Evolutionary conservation across 2,888 invertebrate species (phyloP).

Genomic region (Volucella inanis): DNA sequence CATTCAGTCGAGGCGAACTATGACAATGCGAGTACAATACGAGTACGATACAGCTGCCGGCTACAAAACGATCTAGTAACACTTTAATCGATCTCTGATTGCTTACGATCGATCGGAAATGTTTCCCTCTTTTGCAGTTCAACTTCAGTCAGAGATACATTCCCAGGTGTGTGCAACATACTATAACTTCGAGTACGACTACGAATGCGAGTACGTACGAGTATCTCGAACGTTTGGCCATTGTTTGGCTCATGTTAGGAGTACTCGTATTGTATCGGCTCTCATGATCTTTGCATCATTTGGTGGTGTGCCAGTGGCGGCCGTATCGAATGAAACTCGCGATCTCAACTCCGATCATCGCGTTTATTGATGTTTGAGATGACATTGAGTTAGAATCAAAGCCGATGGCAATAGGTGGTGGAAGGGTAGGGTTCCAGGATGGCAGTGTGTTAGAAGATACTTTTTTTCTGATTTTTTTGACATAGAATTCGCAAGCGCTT

Average conservation of each 20-base stretch:
- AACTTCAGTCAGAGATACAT: slow-evolving; percentile 63
- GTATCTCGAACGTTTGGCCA: slow-evolving; percentile 52
- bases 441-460: slow-evolving; percentile 6
- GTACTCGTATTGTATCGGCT: slow-evolving; percentile 47
- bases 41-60: slow-evolving; percentile 60
- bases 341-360: slow-evolving; percentile 53
- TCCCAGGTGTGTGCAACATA: slow-evolving; percentile 70
- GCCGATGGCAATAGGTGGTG: slow-evolving; percentile 13
- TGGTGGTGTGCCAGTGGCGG: slow-evolving; percentile 1
- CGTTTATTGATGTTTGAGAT: slow-evolving; percentile 63
- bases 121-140: slow-evolving; percentile 44
- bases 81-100: slow-evolving; percentile 68
- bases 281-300: slow-evolving; percentile 58
- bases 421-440: slow-evolving; percentile 1
- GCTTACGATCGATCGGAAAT: slow-evolving; percentile 48
- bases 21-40: slow-evolving; percentile 14
- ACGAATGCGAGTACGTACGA: neutral
- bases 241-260: slow-evolving; percentile 44
- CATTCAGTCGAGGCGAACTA: slow-evolving; percentile 15
- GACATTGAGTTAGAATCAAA: slow-evolving; percentile 66
- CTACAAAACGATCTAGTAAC: slow-evolving; percentile 44
- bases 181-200: too few species aligned
- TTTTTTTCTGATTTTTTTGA: slow-evolving; percentile 46
- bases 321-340: slow-evolving; percentile 39
- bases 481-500: slow-evolving; percentile 37